Base-by-base conservation (phyloP, 2,113 vertebrate species). In the Hydrochoerus hydrochaeris region DNA sequence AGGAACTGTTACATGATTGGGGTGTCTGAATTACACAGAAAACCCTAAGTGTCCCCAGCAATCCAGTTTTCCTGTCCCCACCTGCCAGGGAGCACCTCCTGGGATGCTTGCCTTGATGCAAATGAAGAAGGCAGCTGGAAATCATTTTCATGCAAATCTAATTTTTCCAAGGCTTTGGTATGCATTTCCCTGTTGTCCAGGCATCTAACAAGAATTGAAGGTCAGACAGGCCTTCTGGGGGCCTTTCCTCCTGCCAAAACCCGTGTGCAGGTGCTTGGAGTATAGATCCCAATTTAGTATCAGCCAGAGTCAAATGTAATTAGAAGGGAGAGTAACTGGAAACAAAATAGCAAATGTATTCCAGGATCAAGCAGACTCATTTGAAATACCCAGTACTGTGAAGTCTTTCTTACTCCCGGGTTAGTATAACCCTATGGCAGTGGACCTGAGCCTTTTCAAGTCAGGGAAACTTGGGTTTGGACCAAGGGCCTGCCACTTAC, bases 101-200 rank as follows among this genome's bases (percentile, higher is more conserved):
- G 49, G 93, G 75, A 30, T 4, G 38, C 41, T 78, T 95, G 80
- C 7, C 84, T 67, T 71, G 60, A 85, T 58, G 78, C 30, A 90
- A 90, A 82, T 58, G 82, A 75, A 38, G 57, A 69, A 90, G 52
- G 60, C 91, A 88, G 78, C 77, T 95, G 94, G 85, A 92, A 96
- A 81, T 65, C 77, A 78, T 90, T 97, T 62, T 94, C 86, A 95
- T 85, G 85, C 20, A 90, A 85, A 96, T 90, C 85, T 92, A 94
- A 93, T 92, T 94, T 95, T 94, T 91, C 19, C 57, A 80, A 87
- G 60, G 30, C 87, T 95, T 96, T 93, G 24, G 49, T 90, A 93
- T 67, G 30, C 30, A 8, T 87, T 86, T 71, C 71, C 67, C 62
- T 54, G 10, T 88, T 82, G 67, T 77, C n/a, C 63, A 90, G 54